Evolutionary conservation across 2,888 invertebrate genomes (phyloP), one percentile per base, ranked within the genome.

Genomic region (Cepaea hortensis): DNA sequence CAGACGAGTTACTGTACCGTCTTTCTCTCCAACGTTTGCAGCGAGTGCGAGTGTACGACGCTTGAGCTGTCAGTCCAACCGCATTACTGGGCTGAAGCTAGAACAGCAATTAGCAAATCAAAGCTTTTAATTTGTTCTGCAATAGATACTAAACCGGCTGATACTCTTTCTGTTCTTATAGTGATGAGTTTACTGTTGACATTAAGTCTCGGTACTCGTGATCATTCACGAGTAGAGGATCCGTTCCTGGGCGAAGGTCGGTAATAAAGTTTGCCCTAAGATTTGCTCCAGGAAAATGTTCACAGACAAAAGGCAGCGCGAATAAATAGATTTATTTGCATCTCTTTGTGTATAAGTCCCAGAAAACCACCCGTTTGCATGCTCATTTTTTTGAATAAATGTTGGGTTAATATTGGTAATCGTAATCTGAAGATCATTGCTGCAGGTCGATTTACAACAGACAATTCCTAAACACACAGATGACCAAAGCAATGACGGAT

Each of bases 111-210:
- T 81, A 81, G 81, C 70, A 68, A 70, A 68, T 81, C 68, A 68
- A 48, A 81, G 81, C 70, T 3, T 70, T 81, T 68, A 81, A 81
- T 81, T 81, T 81, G 81, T 81, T 50, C 81, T 11, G 81, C 50
- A 81, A 81, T 46, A 81, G 81, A 68, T 81, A 50, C 48, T 81
- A 68, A 70, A 81, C 81, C n/a, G 48, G 20, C 68, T 68, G 18
- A 81, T 48, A 13, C 81, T 3, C 48, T 5, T 5, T 48, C 50
- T 81, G n/a, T 81, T 81, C 48, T 81, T 20, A 9, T 6, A 23
- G n/a, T 68, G 81, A 81, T 35, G 70, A 20, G 35, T 81, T 81
- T 81, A 81, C 48, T 68, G 62, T 61, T 81, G 81, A 70, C 81
- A n/a, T 81, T 81, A 46, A 81, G 23, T 46, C 11, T 81, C 48